These are phyloP conservation scores for Pararge aegeria DNA, from an alignment of 1,140 invertebrate species.

Conservation along the genomic window DNA sequence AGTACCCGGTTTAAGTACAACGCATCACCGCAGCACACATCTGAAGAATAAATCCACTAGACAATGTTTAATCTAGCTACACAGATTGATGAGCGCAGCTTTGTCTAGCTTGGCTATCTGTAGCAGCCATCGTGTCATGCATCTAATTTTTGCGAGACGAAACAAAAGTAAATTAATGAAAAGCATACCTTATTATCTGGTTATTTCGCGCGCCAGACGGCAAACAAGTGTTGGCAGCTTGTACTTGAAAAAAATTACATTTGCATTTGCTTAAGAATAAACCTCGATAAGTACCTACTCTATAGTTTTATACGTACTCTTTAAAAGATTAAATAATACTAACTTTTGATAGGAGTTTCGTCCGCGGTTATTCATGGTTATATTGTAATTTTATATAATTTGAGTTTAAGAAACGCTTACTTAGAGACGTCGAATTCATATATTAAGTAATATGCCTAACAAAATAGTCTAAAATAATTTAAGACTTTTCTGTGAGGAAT, in stretches of 20 bases:
- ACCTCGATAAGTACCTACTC: neutral
- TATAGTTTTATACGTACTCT: neutral
- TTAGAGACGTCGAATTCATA: too few species aligned
- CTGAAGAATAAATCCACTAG: constrained; percentile 44
- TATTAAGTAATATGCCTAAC: too few species aligned
- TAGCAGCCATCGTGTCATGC: constrained; percentile 22
- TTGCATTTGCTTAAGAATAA: constrained; percentile 4
- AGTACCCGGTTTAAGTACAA: constrained; percentile 22
- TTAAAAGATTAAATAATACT: too few species aligned
- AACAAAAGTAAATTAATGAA: constrained; percentile 28
- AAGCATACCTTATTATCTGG: constrained; percentile 22
- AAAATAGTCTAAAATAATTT: too few species aligned
- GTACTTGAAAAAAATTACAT: neutral
- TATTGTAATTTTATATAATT: too few species aligned
- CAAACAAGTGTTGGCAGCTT: constrained; percentile 2
- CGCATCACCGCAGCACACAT: constrained; percentile 32
- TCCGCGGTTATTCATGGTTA: too few species aligned
- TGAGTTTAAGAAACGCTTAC: too few species aligned
- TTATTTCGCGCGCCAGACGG: constrained; percentile 11
- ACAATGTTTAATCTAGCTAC: constrained; percentile 43
- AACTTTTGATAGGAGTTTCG: too few species aligned
- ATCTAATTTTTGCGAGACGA: constrained; percentile 26
- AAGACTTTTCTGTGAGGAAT: too few species aligned
- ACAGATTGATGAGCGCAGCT: constrained; percentile 45
- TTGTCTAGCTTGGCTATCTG: constrained; percentile 34